phyloP scores from a whole-genome alignment of 2,797 vertebrate species.

The Champsocephalus esox region DNA sequence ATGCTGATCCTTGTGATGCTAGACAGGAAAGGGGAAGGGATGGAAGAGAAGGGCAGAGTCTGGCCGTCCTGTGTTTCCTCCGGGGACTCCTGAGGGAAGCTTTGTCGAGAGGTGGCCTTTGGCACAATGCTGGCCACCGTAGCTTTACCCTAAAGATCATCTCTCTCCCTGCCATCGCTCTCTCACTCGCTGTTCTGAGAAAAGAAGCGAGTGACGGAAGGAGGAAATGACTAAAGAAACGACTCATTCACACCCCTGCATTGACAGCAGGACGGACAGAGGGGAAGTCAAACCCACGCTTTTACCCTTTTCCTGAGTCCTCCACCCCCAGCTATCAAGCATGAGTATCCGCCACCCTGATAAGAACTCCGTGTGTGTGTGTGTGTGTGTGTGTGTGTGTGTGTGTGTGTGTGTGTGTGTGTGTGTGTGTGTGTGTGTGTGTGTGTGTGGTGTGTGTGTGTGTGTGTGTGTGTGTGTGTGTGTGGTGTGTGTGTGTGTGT shows the following conservation, averaged over 20 bases:
- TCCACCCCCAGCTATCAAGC: slow-evolving; percentile 44
- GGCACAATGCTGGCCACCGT: slow-evolving; percentile 51
- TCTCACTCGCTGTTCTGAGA: slow-evolving; percentile 62
- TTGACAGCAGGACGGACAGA: slow-evolving; percentile 64
- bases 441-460: background rate
- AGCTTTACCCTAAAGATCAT: slow-evolving; percentile 54
- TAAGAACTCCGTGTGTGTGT: slow-evolving; percentile 17
- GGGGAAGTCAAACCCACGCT: slow-evolving; percentile 70
- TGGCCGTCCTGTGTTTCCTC: slow-evolving; percentile 36
- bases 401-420: background rate
- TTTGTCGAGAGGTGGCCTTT: slow-evolving; percentile 62
- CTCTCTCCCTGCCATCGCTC: slow-evolving; percentile 53
- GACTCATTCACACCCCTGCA: slow-evolving; percentile 74
- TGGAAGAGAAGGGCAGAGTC: background rate
- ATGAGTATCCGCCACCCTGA: slow-evolving; percentile 41
- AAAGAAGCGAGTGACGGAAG: slow-evolving; percentile 56
- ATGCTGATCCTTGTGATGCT: slow-evolving; percentile 1
- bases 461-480: background rate
- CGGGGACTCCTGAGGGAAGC: slow-evolving; percentile 28
- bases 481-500: no score
- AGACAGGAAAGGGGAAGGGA: slow-evolving; percentile 12
- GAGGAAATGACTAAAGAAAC: slow-evolving; percentile 82
- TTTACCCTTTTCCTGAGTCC: slow-evolving; percentile 65
- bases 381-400: no score
- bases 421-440: background rate